A percentile compares a stretch with the other conserved stretches of the same genome.
phyloP scores from a whole-genome alignment of 2,113 vertebrate species.

The Neomonachus schauinslandi region DNA sequence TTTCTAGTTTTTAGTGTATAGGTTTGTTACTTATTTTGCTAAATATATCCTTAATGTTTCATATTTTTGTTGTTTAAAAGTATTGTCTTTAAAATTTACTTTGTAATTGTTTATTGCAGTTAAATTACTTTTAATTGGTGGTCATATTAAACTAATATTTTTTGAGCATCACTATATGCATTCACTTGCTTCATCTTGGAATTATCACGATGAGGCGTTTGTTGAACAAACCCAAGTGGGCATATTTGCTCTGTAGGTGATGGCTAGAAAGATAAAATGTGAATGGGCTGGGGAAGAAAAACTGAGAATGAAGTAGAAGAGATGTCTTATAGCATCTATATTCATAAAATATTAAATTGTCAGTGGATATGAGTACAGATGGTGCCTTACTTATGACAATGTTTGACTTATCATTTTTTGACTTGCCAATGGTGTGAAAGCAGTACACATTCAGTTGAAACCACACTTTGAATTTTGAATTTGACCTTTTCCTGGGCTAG shows the following conservation, averaged over 20 bases:
- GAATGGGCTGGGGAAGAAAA: background rate
- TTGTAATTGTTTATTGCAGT: background rate
- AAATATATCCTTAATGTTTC: background rate
- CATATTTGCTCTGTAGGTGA: background rate
- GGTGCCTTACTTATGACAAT: background rate
- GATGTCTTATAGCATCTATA: background rate
- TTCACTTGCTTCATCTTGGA: background rate
- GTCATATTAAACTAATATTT: background rate
- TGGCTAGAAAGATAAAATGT: constrained; percentile 4
- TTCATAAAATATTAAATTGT: constrained; percentile 43
- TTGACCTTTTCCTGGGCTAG: background rate
- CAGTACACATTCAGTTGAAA: background rate
- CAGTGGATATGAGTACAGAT: background rate
- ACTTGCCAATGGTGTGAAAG: background rate
- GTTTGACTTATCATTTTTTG: background rate
- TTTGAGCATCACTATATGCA: background rate
- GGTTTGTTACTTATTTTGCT: background rate
- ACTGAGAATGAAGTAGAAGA: background rate
- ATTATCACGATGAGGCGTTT: background rate
- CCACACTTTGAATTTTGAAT: background rate
- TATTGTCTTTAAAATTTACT: background rate
- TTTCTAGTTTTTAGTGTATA: background rate
- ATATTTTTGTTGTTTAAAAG: background rate
- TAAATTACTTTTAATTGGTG: background rate
- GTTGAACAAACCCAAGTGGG: background rate